A percentile compares a stretch with the other conserved stretches of the same genome.
phyloP scores from a whole-genome alignment of 2,888 invertebrate species.

The Uloborus plumipes region DNA sequence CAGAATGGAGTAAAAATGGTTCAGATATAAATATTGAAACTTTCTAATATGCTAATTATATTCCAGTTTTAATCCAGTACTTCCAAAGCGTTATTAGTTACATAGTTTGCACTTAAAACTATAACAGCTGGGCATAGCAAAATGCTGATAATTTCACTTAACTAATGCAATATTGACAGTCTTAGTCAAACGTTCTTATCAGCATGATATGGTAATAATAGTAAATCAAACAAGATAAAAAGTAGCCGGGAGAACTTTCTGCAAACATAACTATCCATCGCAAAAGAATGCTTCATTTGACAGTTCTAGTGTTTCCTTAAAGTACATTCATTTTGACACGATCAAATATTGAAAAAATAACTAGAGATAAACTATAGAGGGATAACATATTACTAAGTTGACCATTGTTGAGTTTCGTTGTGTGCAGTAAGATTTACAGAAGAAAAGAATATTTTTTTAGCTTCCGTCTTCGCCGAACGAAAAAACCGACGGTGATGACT shows the following conservation, averaged over 20 bases:
- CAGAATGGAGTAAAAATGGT: too few relatives aligned
- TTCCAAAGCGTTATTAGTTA: too few relatives aligned
- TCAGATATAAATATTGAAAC: too few relatives aligned
- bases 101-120: too few relatives aligned
- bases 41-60: too few relatives aligned
- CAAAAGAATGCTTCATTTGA: neutral
- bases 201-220: conserved; percentile 61
- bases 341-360: too few relatives aligned
- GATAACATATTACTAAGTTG: neutral
- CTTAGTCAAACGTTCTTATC: conserved; percentile 60
- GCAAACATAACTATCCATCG: conserved; percentile 47
- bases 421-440: conserved; percentile 25
- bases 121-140: too few relatives aligned
- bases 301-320: neutral
- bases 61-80: too few relatives aligned
- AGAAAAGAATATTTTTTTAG: conserved; percentile 2
- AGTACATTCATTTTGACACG: too few relatives aligned
- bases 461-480: too few relatives aligned
- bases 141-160: too few relatives aligned
- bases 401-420: conserved; percentile 34
- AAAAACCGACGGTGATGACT: conserved; percentile 29
- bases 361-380: conserved; percentile 5
- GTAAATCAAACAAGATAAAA: conserved; percentile 19
- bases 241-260: conserved; percentile 10
- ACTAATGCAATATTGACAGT: neutral